phyloP scores from a whole-genome alignment of 2,113 vertebrate genomes.

The Labeo rohita region DNA sequence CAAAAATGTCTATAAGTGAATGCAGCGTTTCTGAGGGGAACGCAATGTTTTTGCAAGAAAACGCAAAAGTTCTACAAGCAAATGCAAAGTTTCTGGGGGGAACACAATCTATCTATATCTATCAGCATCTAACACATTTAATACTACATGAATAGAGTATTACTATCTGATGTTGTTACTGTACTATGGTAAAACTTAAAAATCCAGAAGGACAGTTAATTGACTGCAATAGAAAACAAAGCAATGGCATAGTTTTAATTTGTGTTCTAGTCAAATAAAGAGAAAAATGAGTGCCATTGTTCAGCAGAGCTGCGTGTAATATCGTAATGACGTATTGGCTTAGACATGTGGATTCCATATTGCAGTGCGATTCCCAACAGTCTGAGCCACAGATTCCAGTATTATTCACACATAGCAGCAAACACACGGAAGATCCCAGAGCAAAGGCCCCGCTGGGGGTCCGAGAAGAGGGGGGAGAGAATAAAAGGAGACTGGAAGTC shows the following conservation, averaged over 20 bases:
- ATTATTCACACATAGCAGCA: conserved; percentile 17
- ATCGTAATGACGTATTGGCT: neutral
- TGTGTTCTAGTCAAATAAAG: neutral
- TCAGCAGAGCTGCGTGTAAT: no score
- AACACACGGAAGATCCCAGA: neutral
- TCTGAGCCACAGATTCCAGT: conserved; percentile 8
- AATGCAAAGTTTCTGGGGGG: no score
- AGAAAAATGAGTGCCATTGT: neutral
- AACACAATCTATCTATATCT: no score
- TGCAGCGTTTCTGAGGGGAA: no score
- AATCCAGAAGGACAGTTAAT: neutral
- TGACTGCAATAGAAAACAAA: neutral
- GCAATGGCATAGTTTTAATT: neutral
- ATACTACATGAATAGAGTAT: neutral
- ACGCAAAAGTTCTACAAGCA: no score
- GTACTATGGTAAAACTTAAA: neutral
- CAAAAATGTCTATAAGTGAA: no score
- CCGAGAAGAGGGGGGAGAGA: neutral
- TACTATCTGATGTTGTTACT: neutral
- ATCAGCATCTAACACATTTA: neutral
- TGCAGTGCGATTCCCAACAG: neutral
- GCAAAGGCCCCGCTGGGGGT: conserved; percentile 23
- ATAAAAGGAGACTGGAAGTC: conserved; percentile 47
- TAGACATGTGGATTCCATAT: conserved; percentile 7
- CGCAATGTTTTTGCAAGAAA: no score